Conservation (phyloP, 2,797 vertebrate species). For the Sebastes oblongus region DNA sequence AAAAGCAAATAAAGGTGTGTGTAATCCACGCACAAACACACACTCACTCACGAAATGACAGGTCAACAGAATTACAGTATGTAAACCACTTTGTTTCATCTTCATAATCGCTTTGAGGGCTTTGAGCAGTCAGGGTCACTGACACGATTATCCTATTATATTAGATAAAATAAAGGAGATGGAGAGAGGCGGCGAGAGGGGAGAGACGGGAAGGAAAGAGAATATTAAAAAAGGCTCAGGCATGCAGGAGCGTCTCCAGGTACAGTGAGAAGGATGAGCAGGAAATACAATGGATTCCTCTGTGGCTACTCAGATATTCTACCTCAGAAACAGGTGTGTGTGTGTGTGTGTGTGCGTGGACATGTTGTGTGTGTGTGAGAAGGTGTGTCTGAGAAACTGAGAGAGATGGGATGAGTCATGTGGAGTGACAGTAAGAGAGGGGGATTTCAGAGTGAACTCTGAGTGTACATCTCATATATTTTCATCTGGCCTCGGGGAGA, state of each 20-base stretch:
- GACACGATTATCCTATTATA: constrained; percentile 74
- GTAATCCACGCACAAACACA: neutral
- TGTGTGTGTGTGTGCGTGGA: constrained; percentile 31
- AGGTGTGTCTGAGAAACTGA: constrained; percentile 33
- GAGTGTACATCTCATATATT: constrained; percentile 72
- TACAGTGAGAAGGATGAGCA: constrained; percentile 43
- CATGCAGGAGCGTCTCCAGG: constrained; percentile 32
- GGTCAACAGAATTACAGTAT: constrained; percentile 57
- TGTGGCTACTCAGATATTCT: constrained; percentile 42
- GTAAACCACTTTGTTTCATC: constrained; percentile 68
- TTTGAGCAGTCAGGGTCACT: constrained; percentile 59
- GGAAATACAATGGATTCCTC: constrained; percentile 56
- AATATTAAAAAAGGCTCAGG: constrained; percentile 52
- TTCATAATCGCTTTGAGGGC: constrained; percentile 60
- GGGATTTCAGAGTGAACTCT: constrained; percentile 67
- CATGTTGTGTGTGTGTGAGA: constrained; percentile 3
- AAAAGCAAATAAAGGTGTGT: constrained; percentile 26
- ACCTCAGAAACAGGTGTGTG: constrained; percentile 37
- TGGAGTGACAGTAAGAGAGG: constrained; percentile 59
- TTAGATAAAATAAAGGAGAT: constrained; percentile 60
- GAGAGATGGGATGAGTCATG: constrained; percentile 58
- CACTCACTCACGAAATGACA: constrained; percentile 6
- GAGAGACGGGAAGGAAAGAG: neutral
- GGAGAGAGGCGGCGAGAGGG: constrained; percentile 33
- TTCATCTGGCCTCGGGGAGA: constrained; percentile 66